These are phyloP conservation scores for Epinotia nisella DNA, from an alignment of 2,888 invertebrate genomes.

Conservation along the genomic window DNA sequence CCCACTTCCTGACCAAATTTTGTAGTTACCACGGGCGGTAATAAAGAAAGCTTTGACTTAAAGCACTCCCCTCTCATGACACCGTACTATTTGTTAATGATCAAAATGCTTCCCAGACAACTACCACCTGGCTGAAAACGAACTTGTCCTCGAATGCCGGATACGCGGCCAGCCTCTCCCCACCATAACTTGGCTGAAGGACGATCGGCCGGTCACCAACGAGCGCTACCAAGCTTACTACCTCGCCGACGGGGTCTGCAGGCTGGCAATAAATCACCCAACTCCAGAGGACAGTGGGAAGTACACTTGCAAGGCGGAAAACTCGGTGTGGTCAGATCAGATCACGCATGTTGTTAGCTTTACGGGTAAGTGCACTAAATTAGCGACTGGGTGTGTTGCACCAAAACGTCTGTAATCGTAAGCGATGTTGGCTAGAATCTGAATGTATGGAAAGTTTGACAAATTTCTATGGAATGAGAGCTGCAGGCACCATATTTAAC, in stretches of 20 bases:
- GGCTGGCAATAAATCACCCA: conserved; percentile 87
- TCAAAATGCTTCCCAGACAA: conserved; percentile 79
- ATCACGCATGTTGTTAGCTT: conserved; percentile 90
- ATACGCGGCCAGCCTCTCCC: conserved; percentile 90
- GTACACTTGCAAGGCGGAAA: conserved; percentile 91
- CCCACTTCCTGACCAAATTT: too few relatives aligned
- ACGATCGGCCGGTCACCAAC: conserved; percentile 84
- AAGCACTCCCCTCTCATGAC: too few relatives aligned
- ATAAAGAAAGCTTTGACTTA: too few relatives aligned
- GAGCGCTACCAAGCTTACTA: conserved; percentile 87
- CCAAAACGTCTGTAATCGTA: too few relatives aligned
- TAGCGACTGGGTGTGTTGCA: too few relatives aligned
- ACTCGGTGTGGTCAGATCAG: conserved; percentile 89
- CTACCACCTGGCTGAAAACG: conserved; percentile 89
- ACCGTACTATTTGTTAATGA: not conserved
- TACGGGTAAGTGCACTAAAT: conserved; percentile 78
- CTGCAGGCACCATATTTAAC: too few relatives aligned
- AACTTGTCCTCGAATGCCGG: conserved; percentile 91
- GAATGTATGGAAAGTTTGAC: too few relatives aligned
- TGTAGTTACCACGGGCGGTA: too few relatives aligned
- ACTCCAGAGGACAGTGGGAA: conserved; percentile 88
- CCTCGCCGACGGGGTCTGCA: conserved; percentile 89
- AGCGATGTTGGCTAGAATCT: too few relatives aligned
- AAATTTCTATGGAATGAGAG: too few relatives aligned
- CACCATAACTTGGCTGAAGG: conserved; percentile 90